phyloP scores from a whole-genome alignment of 2,888 invertebrate species.

The Melanostoma mellinum region DNA sequence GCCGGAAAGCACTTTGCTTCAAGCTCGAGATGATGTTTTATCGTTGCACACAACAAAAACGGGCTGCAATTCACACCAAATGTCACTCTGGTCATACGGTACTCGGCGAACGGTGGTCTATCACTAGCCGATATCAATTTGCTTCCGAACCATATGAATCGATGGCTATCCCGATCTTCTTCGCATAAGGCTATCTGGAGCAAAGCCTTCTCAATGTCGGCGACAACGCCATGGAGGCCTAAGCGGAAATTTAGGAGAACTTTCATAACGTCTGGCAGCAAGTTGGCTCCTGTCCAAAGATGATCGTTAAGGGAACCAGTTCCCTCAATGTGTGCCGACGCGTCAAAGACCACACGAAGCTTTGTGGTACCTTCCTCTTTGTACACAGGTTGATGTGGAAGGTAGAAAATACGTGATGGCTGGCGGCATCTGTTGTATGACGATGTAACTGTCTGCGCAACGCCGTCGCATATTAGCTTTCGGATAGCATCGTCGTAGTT shows the following conservation, averaged over 20 bases:
- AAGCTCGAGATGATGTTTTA: not conserved
- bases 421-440: not conserved
- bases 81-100: slow-evolving; percentile 28
- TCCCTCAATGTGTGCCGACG: slow-evolving; percentile 15
- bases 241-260: slow-evolving; percentile 31
- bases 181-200: not conserved
- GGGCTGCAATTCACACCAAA: slow-evolving; percentile 40
- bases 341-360: slow-evolving; percentile 19
- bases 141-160: slow-evolving; percentile 21
- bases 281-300: slow-evolving; percentile 35
- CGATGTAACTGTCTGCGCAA: slow-evolving; percentile 10
- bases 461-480: not conserved
- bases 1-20: slow-evolving; percentile 1
- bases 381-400: slow-evolving; percentile 25
- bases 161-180: slow-evolving; percentile 30
- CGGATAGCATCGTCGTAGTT: slow-evolving; percentile 23
- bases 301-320: slow-evolving; percentile 32
- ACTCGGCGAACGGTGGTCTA: not conserved
- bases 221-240: slow-evolving; percentile 21
- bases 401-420: slow-evolving; percentile 11
- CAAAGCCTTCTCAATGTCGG: slow-evolving; percentile 27
- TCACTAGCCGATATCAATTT: slow-evolving; percentile 1
- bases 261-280: slow-evolving; percentile 39
- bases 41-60: slow-evolving; percentile 19
- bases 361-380: slow-evolving; percentile 15